These are phyloP conservation scores for Augiades crinisus DNA, from an alignment of 2,888 invertebrate genomes.

Conservation along the genomic window DNA sequence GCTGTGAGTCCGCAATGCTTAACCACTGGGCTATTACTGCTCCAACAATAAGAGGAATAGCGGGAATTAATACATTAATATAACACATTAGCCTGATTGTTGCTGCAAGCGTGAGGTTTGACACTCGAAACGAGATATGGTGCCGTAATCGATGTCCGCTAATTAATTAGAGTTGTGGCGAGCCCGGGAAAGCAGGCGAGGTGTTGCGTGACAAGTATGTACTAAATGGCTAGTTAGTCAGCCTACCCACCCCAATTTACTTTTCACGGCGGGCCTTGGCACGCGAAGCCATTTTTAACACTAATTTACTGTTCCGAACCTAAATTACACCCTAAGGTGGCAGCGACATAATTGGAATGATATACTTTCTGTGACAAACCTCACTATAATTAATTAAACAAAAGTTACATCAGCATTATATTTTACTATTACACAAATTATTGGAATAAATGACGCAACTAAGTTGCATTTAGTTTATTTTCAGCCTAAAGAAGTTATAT, in stretches of 20 bases:
- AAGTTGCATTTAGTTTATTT: too few relatives aligned
- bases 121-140: slow-evolving; percentile 29
- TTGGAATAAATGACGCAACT: too few relatives aligned
- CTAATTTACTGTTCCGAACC: slow-evolving; percentile 26
- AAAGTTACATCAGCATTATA: too few relatives aligned
- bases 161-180: slow-evolving; percentile 38
- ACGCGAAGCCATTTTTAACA: slow-evolving; percentile 36
- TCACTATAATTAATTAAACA: too few relatives aligned
- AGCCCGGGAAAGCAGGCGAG: slow-evolving; percentile 19
- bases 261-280: slow-evolving; percentile 36
- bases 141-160: slow-evolving; percentile 34
- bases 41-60: too few relatives aligned
- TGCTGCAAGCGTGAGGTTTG: slow-evolving; percentile 9
- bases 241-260: slow-evolving; percentile 32
- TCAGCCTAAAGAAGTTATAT: too few relatives aligned
- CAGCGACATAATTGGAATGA: too few relatives aligned
- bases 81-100: slow-evolving; percentile 9
- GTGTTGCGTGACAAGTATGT: slow-evolving; percentile 36
- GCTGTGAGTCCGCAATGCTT: too few relatives aligned
- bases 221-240: slow-evolving; percentile 34
- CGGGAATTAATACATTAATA: slow-evolving; percentile 1
- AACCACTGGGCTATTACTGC: too few relatives aligned
- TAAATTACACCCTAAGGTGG: slow-evolving; percentile 8
- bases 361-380: too few relatives aligned
- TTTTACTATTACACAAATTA: too few relatives aligned